Evolutionary conservation across 1,140 invertebrate genomes (phyloP).

Genomic region (Plectrocnemia conspersa): DNA sequence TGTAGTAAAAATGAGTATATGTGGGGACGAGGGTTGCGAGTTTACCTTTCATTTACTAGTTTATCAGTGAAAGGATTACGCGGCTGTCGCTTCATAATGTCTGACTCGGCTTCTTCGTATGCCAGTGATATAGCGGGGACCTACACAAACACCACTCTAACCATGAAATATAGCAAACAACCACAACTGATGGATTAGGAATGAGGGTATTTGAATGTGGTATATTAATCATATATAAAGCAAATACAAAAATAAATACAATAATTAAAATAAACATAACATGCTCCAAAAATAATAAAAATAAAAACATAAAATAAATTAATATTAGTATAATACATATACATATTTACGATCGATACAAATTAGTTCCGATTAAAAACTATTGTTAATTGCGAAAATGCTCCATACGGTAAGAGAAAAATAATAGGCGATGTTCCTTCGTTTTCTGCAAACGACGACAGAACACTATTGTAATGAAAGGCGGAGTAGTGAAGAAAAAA

Average conservation of each 20-base stretch:
- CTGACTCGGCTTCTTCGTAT: slow-evolving; percentile 98
- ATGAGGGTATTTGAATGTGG: not conserved
- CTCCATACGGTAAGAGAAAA: no score
- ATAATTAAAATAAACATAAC: slow-evolving; percentile 3
- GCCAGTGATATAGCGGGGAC: slow-evolving; percentile 99
- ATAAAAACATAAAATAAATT: slow-evolving; percentile 1
- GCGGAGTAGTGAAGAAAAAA: no score
- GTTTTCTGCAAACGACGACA: no score
- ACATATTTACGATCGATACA: no score
- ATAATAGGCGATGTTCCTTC: no score
- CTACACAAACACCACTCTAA: slow-evolving; percentile 58
- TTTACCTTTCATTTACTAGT: slow-evolving; percentile 97
- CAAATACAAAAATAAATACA: slow-evolving; percentile 11
- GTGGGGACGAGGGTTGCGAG: slow-evolving; percentile 26
- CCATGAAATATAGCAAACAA: slow-evolving; percentile 21
- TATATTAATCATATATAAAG: slow-evolving; percentile 5
- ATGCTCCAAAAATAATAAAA: no score
- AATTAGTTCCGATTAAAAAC: no score
- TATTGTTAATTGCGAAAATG: no score
- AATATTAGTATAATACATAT: not conserved
- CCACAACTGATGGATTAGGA: slow-evolving; percentile 4
- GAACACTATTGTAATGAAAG: no score
- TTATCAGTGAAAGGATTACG: slow-evolving; percentile 95
- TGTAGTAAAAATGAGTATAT: not conserved
- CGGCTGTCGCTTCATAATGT: slow-evolving; percentile 99